Percentiles rank a stretch among this genome's conserved stretches.
Conservation (phyloP, 1,140 invertebrate species). For the Trachymyrmex cornetzi region DNA sequence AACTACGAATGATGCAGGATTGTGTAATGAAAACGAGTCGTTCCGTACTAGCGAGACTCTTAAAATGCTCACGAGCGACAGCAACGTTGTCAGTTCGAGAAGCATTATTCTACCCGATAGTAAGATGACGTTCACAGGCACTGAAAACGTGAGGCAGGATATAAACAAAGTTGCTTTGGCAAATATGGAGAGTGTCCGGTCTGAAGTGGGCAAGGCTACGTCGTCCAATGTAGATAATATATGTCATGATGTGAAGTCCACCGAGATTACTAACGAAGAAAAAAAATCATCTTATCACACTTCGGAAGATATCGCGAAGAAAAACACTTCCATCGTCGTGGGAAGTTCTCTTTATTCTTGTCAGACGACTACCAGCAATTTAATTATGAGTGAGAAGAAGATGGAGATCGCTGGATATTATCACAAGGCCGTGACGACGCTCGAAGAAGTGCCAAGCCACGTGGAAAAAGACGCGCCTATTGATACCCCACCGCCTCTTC, state of each 20-base stretch:
- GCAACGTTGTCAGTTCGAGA: constrained; percentile 61
- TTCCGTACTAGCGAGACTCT: constrained; percentile 53
- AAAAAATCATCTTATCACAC: constrained; percentile 37
- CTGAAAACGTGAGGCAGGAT: constrained; percentile 65
- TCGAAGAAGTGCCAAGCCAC: constrained; percentile 45
- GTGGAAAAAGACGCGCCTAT: constrained; percentile 59
- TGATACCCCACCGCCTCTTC: constrained; percentile 83
- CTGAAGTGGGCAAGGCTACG: constrained; percentile 55
- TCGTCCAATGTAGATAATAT: constrained; percentile 31
- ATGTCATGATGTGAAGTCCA: constrained; percentile 48
- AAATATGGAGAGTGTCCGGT: constrained; percentile 42
- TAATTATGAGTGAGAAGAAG: constrained; percentile 76
- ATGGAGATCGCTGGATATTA: constrained; percentile 80
- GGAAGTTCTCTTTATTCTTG: constrained; percentile 24
- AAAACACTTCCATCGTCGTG: constrained; percentile 18
- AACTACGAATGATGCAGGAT: constrained; percentile 59
- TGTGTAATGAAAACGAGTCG: constrained; percentile 67
- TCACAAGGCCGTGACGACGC: constrained; percentile 69
- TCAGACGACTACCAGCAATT: constrained; percentile 38
- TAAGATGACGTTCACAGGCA: constrained; percentile 39
- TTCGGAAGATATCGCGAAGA: constrained; percentile 63
- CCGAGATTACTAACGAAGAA: constrained; percentile 26
- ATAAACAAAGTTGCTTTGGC: constrained; percentile 57
- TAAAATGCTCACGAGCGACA: constrained; percentile 66
- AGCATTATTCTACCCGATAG: constrained; percentile 62